phyloP scores from a whole-genome alignment of 2,113 vertebrate genomes.

The Cochlearius cochlearius region DNA sequence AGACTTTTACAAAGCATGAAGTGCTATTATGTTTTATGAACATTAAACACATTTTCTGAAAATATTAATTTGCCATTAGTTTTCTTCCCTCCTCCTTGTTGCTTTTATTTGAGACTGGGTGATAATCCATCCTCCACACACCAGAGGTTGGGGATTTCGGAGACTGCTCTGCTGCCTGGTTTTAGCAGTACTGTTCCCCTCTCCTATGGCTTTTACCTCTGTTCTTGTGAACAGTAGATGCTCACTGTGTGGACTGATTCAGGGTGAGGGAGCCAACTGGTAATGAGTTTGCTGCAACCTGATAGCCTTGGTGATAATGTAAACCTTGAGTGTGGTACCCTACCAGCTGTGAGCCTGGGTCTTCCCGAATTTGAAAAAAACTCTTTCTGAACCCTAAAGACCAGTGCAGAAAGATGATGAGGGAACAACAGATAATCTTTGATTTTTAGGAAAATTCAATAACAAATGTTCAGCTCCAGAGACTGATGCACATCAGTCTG shows the following conservation, averaged over 20 bases:
- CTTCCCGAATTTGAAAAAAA: neutral
- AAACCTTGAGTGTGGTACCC: neutral
- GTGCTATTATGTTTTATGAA: constrained; percentile 10
- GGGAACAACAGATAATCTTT: neutral
- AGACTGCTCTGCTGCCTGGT: neutral
- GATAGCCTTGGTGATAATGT: neutral
- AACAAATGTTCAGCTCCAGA: neutral
- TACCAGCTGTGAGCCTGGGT: neutral
- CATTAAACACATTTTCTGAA: neutral
- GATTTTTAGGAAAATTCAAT: neutral
- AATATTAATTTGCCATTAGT: constrained; percentile 8
- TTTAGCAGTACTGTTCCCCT: neutral
- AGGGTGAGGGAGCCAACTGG: neutral
- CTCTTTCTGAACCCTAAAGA: neutral
- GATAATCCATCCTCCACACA: neutral
- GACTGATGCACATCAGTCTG: neutral
- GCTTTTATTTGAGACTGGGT: neutral
- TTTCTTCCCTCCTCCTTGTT: neutral
- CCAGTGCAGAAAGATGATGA: neutral
- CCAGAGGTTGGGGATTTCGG: neutral
- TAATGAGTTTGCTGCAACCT: neutral
- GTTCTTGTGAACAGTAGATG: neutral
- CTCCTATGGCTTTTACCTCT: neutral
- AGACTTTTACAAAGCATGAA: constrained; percentile 28
- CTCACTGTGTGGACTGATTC: neutral